Conservation (phyloP, 2,113 vertebrate genomes). For the Chloroceryle aenea region DNA sequence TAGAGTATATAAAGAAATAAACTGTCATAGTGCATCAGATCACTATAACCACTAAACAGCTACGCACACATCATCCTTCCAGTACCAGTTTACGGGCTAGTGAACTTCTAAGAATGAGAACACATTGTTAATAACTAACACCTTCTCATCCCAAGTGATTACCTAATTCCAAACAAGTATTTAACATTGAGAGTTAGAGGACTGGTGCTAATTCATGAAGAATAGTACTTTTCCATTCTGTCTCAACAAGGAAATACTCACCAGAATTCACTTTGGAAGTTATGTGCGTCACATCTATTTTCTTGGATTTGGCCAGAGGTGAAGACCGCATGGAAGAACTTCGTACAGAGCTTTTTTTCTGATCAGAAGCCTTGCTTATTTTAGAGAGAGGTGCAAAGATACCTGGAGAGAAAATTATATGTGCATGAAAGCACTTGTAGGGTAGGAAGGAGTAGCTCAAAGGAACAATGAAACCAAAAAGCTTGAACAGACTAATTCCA, state of each 20-base stretch:
- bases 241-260: conserved; percentile 53
- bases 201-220: neutral
- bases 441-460: neutral
- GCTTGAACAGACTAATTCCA: neutral
- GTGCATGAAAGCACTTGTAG: neutral
- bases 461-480: neutral
- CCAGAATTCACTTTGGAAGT: conserved; percentile 91
- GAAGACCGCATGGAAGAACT: conserved; percentile 54
- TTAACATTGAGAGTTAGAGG: neutral
- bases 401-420: conserved; percentile 66
- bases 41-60: neutral
- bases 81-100: neutral
- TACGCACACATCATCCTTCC: neutral
- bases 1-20: neutral
- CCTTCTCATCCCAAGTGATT: neutral
- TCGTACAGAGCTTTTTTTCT: conserved; percentile 69
- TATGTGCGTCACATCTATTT: conserved; percentile 80
- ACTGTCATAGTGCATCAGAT: neutral
- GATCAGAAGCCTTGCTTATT: conserved; percentile 88
- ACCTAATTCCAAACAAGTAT: neutral
- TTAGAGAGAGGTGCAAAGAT: conserved; percentile 98
- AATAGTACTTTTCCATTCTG: neutral
- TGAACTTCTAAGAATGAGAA: neutral
- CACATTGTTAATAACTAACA: neutral
- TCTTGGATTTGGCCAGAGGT: conserved; percentile 75